A percentile compares a stretch with the other conserved stretches of the same genome.
Evolutionary conservation across 2,113 vertebrate genomes (phyloP).

Genomic region (Prinia subflava): DNA sequence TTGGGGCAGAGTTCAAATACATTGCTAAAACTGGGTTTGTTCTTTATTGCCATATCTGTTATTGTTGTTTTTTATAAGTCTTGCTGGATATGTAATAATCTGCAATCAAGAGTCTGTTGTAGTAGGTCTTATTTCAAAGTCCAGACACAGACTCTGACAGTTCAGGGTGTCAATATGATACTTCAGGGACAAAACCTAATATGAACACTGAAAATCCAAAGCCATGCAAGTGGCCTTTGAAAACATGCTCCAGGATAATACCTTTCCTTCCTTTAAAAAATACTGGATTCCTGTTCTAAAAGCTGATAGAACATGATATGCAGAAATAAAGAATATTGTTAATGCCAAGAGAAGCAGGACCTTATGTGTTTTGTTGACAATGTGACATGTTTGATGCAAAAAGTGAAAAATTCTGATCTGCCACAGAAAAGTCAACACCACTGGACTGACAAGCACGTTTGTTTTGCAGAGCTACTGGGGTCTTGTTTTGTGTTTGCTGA

Average conservation of each 20-base stretch:
- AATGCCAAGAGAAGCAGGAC: background rate
- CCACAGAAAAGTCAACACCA: fast-evolving
- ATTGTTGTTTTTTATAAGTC: background rate
- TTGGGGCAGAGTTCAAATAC: background rate
- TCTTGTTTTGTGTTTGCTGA: background rate
- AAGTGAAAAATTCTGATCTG: background rate
- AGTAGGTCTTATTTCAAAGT: background rate
- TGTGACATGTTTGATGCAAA: background rate
- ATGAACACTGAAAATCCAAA: background rate
- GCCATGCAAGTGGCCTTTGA: background rate
- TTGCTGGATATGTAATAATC: background rate
- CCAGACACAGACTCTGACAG: background rate
- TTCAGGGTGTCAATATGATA: background rate
- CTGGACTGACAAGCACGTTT: background rate
- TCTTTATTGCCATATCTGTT: background rate
- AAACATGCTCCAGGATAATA: background rate
- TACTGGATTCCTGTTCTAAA: background rate
- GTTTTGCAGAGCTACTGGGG: background rate
- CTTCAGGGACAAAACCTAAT: background rate
- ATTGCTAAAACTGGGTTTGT: background rate
- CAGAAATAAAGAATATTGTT: background rate
- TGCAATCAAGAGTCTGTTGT: background rate
- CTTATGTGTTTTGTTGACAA: background rate
- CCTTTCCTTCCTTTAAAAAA: background rate
- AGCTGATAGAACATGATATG: background rate